phyloP scores from a whole-genome alignment of 2,113 vertebrate genomes.

The Aix galericulata region DNA sequence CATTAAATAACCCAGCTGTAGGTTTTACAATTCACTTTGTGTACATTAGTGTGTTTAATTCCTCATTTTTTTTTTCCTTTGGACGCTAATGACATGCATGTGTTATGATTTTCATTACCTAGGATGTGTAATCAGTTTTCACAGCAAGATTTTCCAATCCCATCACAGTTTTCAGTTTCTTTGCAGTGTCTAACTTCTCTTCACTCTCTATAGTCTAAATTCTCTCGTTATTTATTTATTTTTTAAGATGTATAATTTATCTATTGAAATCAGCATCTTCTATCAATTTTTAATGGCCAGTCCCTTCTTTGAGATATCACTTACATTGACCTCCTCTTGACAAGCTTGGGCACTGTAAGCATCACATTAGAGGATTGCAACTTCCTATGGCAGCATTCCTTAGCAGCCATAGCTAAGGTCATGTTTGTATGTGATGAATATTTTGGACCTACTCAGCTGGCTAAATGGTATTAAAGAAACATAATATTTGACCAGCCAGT shows the following conservation, averaged over 20 bases:
- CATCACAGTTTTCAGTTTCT: background rate
- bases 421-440: background rate
- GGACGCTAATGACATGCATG: rapidly evolving
- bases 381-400: background rate
- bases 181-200: background rate
- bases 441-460: background rate
- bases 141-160: background rate
- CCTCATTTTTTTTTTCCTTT: background rate
- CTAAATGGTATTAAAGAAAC: background rate
- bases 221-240: background rate
- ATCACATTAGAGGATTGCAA: background rate
- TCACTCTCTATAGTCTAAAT: background rate
- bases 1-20: background rate
- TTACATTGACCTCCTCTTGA: background rate
- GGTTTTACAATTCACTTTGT: background rate
- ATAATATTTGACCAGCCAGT: background rate
- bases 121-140: background rate
- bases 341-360: background rate
- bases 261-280: background rate
- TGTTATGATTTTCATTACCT: background rate
- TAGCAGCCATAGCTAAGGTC: constrained; percentile 29
- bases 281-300: background rate
- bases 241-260: background rate
- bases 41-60: background rate
- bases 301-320: background rate